Percentiles rank a stretch among this genome's conserved stretches.
These are phyloP conservation scores for Malthinus flaveolus DNA, from an alignment of 2,888 invertebrate genomes.

Conservation along the genomic window DNA sequence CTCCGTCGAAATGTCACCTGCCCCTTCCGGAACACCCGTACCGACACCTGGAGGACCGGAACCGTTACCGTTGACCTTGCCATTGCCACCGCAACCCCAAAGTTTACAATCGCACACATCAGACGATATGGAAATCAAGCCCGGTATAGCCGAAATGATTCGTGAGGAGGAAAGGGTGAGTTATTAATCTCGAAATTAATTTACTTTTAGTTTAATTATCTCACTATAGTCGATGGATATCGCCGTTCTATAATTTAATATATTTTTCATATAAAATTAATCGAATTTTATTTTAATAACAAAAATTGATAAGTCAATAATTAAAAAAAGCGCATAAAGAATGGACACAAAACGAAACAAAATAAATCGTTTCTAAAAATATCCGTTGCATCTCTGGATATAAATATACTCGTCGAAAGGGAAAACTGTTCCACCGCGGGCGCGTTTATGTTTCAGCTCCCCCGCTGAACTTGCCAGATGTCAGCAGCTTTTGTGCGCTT, in stretches of 20 bases:
- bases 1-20: conserved; percentile 53
- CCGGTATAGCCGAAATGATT: conserved; percentile 95
- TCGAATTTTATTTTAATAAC: background rate
- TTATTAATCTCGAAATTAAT: conserved; percentile 42
- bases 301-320: background rate
- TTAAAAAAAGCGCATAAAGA: background rate
- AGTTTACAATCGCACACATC: conserved; percentile 43
- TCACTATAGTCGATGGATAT: background rate
- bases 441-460: conserved; percentile 34
- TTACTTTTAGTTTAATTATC: background rate
- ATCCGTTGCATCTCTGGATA: conserved; percentile 30
- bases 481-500: conserved; percentile 36
- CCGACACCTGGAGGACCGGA: conserved; percentile 53
- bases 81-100: conserved; percentile 46
- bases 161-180: conserved; percentile 95
- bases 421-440: conserved; percentile 35
- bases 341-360: conserved; percentile 28
- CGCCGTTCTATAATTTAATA: too few relatives aligned
- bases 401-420: conserved; percentile 39
- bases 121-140: conserved; percentile 90
- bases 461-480: conserved; percentile 42
- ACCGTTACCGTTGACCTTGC: conserved; percentile 51
- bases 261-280: too few relatives aligned
- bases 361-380: conserved; percentile 29
- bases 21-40: conserved; percentile 52